A percentile compares a stretch with the other conserved stretches of the same genome.
Evolutionary conservation across 1,140 invertebrate genomes (phyloP).

Genomic region (Formica selysi): DNA sequence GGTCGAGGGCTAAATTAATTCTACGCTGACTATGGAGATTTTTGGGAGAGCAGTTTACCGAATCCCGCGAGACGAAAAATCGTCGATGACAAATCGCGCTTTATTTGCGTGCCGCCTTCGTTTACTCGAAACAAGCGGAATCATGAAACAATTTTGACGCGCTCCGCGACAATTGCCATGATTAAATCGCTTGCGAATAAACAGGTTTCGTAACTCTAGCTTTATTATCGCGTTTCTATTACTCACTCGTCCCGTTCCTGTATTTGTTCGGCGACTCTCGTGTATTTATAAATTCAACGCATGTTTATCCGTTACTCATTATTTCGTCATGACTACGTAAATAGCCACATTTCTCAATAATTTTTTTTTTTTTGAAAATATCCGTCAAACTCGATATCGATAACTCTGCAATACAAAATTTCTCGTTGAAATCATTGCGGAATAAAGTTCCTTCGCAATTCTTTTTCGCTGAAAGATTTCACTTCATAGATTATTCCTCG

Average conservation of each 20-base stretch:
- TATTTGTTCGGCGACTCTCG: neutral
- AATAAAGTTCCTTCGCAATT: neutral
- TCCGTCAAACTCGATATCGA: neutral
- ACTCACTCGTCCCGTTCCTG: neutral
- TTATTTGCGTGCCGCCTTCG: neutral
- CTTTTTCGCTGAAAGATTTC: neutral
- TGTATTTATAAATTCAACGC: conserved; percentile 7
- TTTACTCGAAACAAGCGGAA: no score
- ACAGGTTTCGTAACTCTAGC: conserved; percentile 25
- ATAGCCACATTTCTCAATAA: neutral
- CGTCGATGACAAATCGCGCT: neutral
- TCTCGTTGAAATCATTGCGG: conserved; percentile 1
- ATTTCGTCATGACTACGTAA: conserved; percentile 8
- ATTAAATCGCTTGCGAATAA: conserved; percentile 37
- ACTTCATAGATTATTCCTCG: neutral
- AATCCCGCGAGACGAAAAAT: neutral
- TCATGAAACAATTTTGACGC: neutral
- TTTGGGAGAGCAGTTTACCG: neutral
- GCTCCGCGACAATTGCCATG: neutral
- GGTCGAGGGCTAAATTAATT: conserved; percentile 30
- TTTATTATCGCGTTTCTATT: conserved; percentile 7
- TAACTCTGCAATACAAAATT: neutral
- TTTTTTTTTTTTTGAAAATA: neutral
- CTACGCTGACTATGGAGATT: conserved; percentile 16
- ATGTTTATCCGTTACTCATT: conserved; percentile 14